Evolutionary conservation across 2,113 vertebrate genomes (phyloP).

Genomic region (Equus przewalskii): DNA sequence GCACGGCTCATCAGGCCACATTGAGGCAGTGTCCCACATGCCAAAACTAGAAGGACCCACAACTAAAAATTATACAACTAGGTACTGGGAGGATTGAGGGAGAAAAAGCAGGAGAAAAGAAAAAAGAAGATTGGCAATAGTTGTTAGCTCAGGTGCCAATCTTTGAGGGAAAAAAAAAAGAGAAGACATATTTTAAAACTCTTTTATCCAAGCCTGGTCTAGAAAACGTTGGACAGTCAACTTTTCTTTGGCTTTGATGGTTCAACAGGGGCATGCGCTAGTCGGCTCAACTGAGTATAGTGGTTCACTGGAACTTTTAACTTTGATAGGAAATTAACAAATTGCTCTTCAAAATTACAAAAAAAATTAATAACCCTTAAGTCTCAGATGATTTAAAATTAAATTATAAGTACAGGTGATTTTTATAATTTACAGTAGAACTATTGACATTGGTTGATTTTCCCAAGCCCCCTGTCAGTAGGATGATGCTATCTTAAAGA

Average conservation of each 20-base stretch:
- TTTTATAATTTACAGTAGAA: conserved; percentile 76
- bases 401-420: conserved; percentile 73
- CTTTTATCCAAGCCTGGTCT: not conserved
- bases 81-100: too few relatives aligned
- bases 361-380: not conserved
- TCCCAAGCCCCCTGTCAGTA: conserved; percentile 7
- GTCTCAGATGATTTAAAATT: conserved; percentile 68
- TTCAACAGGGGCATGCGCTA: not conserved
- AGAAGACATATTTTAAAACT: not conserved
- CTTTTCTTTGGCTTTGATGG: not conserved
- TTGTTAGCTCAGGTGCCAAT: too few relatives aligned
- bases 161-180: not conserved
- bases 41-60: too few relatives aligned
- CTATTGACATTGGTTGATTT: conserved; percentile 74
- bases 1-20: too few relatives aligned
- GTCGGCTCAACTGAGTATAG: not conserved
- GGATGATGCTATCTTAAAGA: conserved; percentile 52
- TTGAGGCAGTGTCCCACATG: too few relatives aligned
- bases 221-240: not conserved
- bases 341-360: not conserved
- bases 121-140: too few relatives aligned
- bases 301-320: not conserved
- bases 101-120: too few relatives aligned
- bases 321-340: not conserved
- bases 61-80: too few relatives aligned